A percentile compares a stretch with the other conserved stretches of the same genome.
phyloP scores from a whole-genome alignment of 1,140 invertebrate genomes.

The Grapholita molesta region DNA sequence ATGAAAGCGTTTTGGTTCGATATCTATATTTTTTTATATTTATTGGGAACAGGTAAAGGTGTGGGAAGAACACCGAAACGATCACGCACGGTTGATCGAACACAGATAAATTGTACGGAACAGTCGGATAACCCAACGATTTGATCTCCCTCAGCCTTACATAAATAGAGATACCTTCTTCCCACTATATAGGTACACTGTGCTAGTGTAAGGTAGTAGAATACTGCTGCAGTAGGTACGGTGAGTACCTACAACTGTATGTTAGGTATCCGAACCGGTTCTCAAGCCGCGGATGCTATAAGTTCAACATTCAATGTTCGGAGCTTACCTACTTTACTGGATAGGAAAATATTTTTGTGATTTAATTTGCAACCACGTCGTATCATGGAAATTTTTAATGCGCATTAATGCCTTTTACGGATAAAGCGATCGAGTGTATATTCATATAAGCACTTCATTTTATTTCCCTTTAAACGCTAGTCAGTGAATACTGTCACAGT shows the following conservation, averaged over 20 bases:
- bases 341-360: constrained; percentile 66
- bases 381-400: constrained; percentile 44
- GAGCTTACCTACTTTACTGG: constrained; percentile 51
- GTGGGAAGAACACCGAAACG: constrained; percentile 66
- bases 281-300: constrained; percentile 51
- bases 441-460: constrained; percentile 29
- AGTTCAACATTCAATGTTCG: constrained; percentile 51
- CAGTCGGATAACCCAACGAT: constrained; percentile 28
- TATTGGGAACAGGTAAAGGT: constrained; percentile 57
- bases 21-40: constrained; percentile 57
- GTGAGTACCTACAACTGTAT: constrained; percentile 13
- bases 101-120: constrained; percentile 61
- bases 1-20: constrained; percentile 51
- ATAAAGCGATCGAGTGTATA: constrained; percentile 21
- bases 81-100: constrained; percentile 52
- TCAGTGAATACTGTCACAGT: constrained; percentile 9
- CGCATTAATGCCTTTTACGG: constrained; percentile 22
- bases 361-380: constrained; percentile 60
- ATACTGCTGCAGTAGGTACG: background rate
- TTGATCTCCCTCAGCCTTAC: constrained; percentile 27
- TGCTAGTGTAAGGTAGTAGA: background rate
- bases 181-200: background rate
- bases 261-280: constrained; percentile 44
- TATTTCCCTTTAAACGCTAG: constrained; percentile 31
- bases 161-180: constrained; percentile 17